Evolutionary conservation across 1,140 invertebrate genomes (phyloP), one percentile per base, ranked within the genome.

Genomic region (Phymastichus coffea): DNA sequence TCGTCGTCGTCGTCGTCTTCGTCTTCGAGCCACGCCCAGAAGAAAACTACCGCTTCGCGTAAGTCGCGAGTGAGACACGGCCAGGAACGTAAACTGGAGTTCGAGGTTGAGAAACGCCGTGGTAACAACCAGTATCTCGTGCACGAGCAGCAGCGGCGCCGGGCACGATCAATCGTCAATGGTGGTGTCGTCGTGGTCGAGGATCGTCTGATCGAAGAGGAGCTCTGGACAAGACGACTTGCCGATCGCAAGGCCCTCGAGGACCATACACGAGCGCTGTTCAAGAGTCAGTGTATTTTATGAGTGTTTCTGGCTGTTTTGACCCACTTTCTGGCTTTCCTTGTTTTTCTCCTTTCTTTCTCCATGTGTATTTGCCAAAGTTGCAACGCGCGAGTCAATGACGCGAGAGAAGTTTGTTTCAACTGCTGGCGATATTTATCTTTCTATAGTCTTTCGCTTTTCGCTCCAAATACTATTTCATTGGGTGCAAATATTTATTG

Each of bases 21-120:
- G n/a, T n/a, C n/a, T n/a, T n/a, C n/a, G n/a, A 70, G 72, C 40
- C 41, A 61, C 46, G 17, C 51, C 22, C 43, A 48, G 47, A 68
- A 76, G 51, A 76, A 80, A 68, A 82, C 82, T 12, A 72, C 84
- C 20, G 70, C 66, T 61, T 46, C 51, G 2, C 70, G 72, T 44
- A 66, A 66, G 23, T 67, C 74, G 20, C 72, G 71, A 57, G 72
- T 80, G 47, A 69, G 80, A 62, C 74, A 78, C 60, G 70, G 72
- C 49, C 68, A 71, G 55, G 73, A 74, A 28, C 66, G 71, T 40
- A 76, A 74, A 67, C 55, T 73, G 20, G 72, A 71, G 44, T 77
- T 74, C 54, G 77, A 76, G 53, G 63, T 66, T 22, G 76, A 77
- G 48, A 73, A 73, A 52, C 70, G 75, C 20, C 67, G 74, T n/a